Evolutionary conservation across 1,140 invertebrate species (phyloP).

Genomic region (Drosophila ironensis): DNA sequence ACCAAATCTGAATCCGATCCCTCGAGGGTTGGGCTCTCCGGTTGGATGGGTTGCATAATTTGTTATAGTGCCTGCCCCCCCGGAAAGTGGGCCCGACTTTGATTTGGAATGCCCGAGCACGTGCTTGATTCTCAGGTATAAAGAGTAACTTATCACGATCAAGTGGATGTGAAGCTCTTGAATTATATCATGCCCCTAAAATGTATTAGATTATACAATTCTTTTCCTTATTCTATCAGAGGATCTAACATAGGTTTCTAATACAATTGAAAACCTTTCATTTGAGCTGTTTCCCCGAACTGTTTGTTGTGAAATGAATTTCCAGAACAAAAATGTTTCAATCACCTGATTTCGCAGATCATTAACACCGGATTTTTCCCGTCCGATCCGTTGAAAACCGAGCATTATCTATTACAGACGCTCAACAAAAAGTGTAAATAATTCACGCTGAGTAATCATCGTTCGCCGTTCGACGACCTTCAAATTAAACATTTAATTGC

Average conservation of each 20-base stretch:
- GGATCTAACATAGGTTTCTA: no score
- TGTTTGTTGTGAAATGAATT: no score
- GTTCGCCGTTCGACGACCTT: not conserved
- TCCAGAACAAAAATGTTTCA: not conserved
- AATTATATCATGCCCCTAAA: no score
- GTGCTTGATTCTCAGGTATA: no score
- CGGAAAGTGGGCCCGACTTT: not conserved
- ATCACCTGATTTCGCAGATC: no score
- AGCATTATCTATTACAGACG: constrained; percentile 4
- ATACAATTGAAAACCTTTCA: no score
- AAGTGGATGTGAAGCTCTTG: no score
- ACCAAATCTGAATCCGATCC: not conserved
- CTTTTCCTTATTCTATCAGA: no score
- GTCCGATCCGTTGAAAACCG: not conserved
- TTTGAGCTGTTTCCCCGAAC: no score
- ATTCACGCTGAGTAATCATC: not conserved
- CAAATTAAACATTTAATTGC: not conserved
- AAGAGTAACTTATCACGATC: not conserved
- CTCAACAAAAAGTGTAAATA: not conserved
- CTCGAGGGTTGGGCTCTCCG: not conserved
- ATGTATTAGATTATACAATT: no score
- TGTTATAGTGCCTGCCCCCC: no score
- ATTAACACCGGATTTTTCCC: constrained; percentile 6
- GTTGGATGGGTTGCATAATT: not conserved
- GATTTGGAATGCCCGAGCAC: not conserved